A percentile compares a stretch with the other conserved stretches of the same genome.
phyloP scores from a whole-genome alignment of 2,797 vertebrate genomes.

The Amblyopsis hoosieri region DNA sequence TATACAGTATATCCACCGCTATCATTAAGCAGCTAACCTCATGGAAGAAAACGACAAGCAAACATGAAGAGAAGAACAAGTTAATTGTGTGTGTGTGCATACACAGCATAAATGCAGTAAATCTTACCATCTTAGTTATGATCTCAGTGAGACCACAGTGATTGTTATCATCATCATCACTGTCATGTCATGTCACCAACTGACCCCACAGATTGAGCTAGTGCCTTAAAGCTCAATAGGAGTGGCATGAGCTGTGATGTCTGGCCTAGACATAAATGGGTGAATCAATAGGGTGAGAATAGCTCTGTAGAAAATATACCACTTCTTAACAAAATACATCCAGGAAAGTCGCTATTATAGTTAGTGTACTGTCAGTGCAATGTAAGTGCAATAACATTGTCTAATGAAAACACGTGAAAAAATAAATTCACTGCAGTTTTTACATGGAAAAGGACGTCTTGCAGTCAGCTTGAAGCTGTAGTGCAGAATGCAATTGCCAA shows the following conservation, averaged over 20 bases:
- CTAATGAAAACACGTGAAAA: no score
- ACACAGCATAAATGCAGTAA: slow-evolving; percentile 8
- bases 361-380: no score
- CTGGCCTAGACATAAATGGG: slow-evolving; percentile 20
- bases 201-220: not conserved
- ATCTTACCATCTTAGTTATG: slow-evolving; percentile 52
- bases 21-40: no score
- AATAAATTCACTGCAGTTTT: no score
- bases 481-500: slow-evolving; percentile 2
- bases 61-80: no score
- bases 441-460: no score
- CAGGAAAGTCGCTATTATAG: no score
- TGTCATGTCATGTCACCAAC: slow-evolving; percentile 29
- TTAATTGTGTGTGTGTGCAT: slow-evolving; percentile 2
- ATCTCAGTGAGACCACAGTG: slow-evolving; percentile 70
- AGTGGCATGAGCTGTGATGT: slow-evolving; percentile 19
- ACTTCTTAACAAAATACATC: no score
- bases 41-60: no score
- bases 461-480: no score
- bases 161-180: slow-evolving; percentile 62
- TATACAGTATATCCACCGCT: no score
- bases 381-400: no score
- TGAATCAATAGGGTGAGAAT: slow-evolving; percentile 18
- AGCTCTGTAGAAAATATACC: slow-evolving; percentile 7
- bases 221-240: slow-evolving; percentile 23